These are phyloP conservation scores for Centroberyx gerrardi DNA, from an alignment of 2,797 vertebrate genomes.

Conservation along the genomic window DNA sequence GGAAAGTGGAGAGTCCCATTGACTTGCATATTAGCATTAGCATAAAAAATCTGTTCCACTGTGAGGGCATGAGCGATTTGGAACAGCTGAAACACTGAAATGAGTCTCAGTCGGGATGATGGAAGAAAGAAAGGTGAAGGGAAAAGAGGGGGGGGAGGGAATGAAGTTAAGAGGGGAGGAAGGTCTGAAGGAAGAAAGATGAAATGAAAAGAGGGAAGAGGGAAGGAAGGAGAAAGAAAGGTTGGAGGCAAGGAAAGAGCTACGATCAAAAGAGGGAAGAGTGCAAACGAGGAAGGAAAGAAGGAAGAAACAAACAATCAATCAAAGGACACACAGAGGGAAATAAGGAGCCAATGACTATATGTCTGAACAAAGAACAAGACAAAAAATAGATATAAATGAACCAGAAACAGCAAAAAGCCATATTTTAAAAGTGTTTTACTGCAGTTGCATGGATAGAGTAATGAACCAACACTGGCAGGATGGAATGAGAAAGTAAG, in stretches of 20 bases:
- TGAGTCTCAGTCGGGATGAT: background rate
- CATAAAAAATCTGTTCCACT: background rate
- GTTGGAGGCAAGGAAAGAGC: too few relatives aligned
- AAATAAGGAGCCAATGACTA: background rate
- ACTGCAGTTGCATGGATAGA: background rate
- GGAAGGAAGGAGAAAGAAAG: background rate
- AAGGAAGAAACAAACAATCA: background rate
- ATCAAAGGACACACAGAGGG: background rate
- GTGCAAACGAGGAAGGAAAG: background rate
- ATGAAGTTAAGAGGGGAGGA: background rate
- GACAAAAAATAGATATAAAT: background rate
- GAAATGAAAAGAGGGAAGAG: too few relatives aligned
- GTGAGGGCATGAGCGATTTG: background rate
- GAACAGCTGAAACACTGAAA: background rate
- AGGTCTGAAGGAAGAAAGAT: background rate
- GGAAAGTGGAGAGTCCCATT: background rate
- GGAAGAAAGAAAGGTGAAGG: too few relatives aligned
- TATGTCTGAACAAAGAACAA: background rate
- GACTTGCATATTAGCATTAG: background rate
- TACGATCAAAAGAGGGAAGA: too few relatives aligned
- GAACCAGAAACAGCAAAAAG: background rate
- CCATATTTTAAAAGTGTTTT: background rate
- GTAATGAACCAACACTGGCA: slow-evolving; percentile 7
- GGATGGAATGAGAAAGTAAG: background rate
- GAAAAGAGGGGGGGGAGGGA: background rate